Percentiles rank a stretch among this genome's conserved stretches.
These are phyloP conservation scores for Cydia amplana DNA, from an alignment of 1,140 invertebrate genomes.

Conservation along the genomic window DNA sequence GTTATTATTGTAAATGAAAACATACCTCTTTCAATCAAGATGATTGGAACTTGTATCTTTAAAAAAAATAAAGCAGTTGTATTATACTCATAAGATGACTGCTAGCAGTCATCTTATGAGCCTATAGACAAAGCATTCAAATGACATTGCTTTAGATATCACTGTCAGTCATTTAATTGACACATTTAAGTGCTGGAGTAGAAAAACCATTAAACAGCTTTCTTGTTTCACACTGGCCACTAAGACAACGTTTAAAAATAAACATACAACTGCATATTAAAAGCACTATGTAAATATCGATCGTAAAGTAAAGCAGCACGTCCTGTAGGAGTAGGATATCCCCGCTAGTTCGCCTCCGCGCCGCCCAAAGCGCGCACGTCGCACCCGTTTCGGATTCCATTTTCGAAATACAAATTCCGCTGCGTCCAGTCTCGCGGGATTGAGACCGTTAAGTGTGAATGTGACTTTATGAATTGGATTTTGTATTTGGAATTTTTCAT, in stretches of 20 bases:
- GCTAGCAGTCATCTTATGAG: no score
- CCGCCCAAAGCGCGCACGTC: conserved; percentile 67
- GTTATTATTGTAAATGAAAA: no score
- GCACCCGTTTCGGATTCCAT: conserved; percentile 53
- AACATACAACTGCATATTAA: conserved; percentile 65
- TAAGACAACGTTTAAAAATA: conserved; percentile 63
- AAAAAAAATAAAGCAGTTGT: no score
- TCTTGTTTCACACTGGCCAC: conserved; percentile 33
- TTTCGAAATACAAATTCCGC: conserved; percentile 48
- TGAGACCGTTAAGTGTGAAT: conserved; percentile 38
- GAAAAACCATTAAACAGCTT: not conserved
- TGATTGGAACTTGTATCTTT: no score
- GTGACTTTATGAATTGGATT: conserved; percentile 40
- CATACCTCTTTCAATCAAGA: no score
- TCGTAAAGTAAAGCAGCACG: conserved; percentile 63
- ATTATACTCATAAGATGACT: no score
- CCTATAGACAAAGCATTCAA: no score
- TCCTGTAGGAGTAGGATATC: conserved; percentile 71
- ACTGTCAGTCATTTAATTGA: no score
- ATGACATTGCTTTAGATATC: no score
- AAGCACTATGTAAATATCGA: conserved; percentile 77
- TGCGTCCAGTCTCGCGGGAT: conserved; percentile 37
- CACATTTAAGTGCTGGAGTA: no score
- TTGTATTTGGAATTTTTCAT: conserved; percentile 27
- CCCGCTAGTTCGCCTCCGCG: conserved; percentile 70